phyloP scores from a whole-genome alignment of 35 echinoderm and acorn worm genomes.

The Apostichopus californicus region DNA sequence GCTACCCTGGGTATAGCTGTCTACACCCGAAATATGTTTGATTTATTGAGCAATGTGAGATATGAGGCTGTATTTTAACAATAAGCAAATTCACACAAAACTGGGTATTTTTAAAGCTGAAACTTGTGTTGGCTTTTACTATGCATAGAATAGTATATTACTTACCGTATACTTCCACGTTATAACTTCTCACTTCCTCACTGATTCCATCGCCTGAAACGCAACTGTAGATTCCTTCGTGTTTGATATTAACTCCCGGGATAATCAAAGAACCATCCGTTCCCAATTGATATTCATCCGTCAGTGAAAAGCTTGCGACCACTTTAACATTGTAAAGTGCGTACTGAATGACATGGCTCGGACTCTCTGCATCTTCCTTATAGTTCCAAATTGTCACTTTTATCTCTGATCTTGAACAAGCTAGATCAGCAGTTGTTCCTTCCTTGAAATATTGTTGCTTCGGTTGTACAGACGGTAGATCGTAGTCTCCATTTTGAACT shows the following conservation, averaged over 20 bases:
- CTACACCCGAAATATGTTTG: too few species aligned
- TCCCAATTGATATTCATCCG: not conserved
- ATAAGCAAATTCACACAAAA: too few species aligned
- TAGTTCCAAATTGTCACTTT: not conserved
- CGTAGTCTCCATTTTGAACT: slow-evolving; percentile 1
- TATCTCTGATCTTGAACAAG: not conserved
- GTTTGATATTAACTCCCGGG: not conserved
- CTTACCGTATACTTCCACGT: slow-evolving; percentile 5
- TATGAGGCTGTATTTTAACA: too few species aligned
- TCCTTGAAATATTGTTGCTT: not conserved
- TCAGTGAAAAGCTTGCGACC: not conserved
- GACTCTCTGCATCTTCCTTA: not conserved
- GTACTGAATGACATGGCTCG: not conserved
- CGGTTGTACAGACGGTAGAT: not conserved
- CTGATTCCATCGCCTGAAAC: not conserved
- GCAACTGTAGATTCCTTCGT: not conserved
- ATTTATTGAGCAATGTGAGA: too few species aligned
- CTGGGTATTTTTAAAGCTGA: too few species aligned
- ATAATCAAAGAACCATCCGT: slow-evolving; percentile 5
- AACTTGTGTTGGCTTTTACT: not conserved
- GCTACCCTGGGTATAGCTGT: too few species aligned
- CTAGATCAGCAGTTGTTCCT: not conserved
- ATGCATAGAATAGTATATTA: not conserved
- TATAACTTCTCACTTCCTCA: not conserved
- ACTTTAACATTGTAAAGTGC: not conserved